These are phyloP conservation scores for Pontoporia blainvillei DNA, from an alignment of 2,113 vertebrate species.

Conservation along the genomic window DNA sequence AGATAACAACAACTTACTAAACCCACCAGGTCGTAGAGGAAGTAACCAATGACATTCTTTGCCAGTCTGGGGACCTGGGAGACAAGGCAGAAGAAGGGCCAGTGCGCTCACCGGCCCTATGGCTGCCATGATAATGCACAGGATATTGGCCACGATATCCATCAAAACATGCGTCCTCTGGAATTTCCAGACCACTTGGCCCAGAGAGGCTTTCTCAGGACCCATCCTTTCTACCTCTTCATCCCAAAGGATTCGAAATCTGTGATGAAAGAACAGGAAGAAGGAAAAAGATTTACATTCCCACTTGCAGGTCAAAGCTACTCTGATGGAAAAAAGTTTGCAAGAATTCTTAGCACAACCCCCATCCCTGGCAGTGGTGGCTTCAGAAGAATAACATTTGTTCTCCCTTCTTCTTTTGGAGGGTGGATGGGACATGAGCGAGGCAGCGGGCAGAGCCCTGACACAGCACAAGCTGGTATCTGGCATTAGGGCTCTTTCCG, in stretches of 20 bases:
- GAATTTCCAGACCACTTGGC: constrained; percentile 76
- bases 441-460: not conserved
- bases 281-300: not conserved
- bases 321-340: too few relatives aligned
- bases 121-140: constrained; percentile 73
- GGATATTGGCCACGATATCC: constrained; percentile 43
- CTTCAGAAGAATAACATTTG: not conserved
- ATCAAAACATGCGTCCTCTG: constrained; percentile 80
- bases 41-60: not conserved
- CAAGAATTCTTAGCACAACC: not conserved
- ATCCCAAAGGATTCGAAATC: constrained; percentile 82
- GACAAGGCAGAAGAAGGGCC: not conserved
- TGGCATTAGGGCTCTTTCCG: not conserved
- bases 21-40: not conserved
- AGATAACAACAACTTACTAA: constrained; percentile 45
- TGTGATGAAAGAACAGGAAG: constrained; percentile 20
- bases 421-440: not conserved
- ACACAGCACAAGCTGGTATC: not conserved
- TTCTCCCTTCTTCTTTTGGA: not conserved
- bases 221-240: constrained; percentile 80
- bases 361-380: not conserved
- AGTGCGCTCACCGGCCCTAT: constrained; percentile 76
- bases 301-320: not conserved
- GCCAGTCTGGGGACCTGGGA: not conserved
- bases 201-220: constrained; percentile 81